Evolutionary conservation across 2,888 invertebrate genomes (phyloP), one percentile per base, ranked within the genome.

Genomic region (Drosophila imparisetae): DNA sequence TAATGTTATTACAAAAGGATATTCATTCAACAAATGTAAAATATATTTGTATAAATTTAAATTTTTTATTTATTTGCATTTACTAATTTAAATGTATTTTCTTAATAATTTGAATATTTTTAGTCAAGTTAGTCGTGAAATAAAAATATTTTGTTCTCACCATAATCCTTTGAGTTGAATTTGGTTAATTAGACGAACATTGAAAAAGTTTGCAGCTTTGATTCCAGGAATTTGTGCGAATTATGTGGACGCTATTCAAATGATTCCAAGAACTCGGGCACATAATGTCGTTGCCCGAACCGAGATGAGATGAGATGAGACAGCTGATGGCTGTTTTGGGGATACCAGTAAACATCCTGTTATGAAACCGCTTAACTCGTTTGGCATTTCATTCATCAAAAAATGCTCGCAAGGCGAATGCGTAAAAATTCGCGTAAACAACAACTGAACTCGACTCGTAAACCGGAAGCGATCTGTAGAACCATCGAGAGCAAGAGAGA

Each of bases 391-490:
- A 80, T 77, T 77, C 69, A 77, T 72, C 57, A 68, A 27, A 27
- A 32, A 10, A 42, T 21, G 24, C 15, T 15, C 7, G 38, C 34
- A 61, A 58, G 61, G 72, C 61, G 75, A 75, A 87, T 85, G 85
- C 85, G 85, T 85, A 85, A 79, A 71, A 79, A 57, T 81, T 85
- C 85, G 86, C 87, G 84, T 86, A 82, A 82, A 80, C 69, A 84
- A 80, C 69, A 81, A 66, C 50, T 36, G 15, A 21, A 30, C 30
- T 11, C 60, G 15, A 24, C 24, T 45, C 45, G 15, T 45, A 81
- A 85, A 82, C 82, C 82, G 82, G 82, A 83, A 83, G 78, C 42
- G 52, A 66, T 62, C 58, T 21, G 49, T 60, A 70, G 68, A 69
- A 61, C 57, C 68, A 53, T 58, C 21, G 40, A 59, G 38, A 32